Percentiles rank a stretch among this genome's conserved stretches.
phyloP scores from a whole-genome alignment of 2,113 vertebrate species.

The Typhlomys cinereus region DNA sequence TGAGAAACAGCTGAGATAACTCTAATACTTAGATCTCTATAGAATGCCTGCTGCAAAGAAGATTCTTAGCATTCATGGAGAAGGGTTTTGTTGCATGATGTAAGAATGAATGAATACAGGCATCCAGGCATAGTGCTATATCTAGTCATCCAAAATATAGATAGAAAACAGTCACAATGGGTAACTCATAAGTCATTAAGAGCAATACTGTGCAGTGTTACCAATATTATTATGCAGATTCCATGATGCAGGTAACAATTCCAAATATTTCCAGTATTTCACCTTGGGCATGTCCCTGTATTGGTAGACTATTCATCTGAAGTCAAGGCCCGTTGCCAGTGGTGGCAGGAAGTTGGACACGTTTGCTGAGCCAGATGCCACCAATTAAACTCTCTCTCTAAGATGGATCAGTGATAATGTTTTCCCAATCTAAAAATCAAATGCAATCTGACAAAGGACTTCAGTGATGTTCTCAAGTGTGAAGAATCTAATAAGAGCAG shows the following conservation, averaged over 20 bases:
- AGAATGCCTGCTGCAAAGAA: not conserved
- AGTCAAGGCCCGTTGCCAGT: constrained; percentile 2
- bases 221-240: not conserved
- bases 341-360: not conserved
- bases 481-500: constrained; percentile 27
- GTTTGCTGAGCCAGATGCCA: not conserved
- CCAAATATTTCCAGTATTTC: not conserved
- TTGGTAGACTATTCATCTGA: not conserved
- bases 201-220: not conserved
- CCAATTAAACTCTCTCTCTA: not conserved
- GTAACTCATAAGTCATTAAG: not conserved
- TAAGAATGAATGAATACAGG: not conserved
- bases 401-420: constrained; percentile 12
- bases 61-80: too few species aligned
- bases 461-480: constrained; percentile 12
- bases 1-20: too few species aligned
- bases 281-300: not conserved
- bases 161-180: not conserved
- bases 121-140: not conserved
- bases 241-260: constrained; percentile 11
- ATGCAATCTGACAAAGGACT: not conserved
- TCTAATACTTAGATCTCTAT: not conserved
- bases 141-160: not conserved
- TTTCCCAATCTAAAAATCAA: constrained; percentile 53
- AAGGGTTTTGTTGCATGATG: constrained; percentile 1